A percentile compares a stretch with the other conserved stretches of the same genome.
These are phyloP conservation scores for Bradypus variegatus DNA, from an alignment of 2,797 vertebrate species.

Conservation along the genomic window DNA sequence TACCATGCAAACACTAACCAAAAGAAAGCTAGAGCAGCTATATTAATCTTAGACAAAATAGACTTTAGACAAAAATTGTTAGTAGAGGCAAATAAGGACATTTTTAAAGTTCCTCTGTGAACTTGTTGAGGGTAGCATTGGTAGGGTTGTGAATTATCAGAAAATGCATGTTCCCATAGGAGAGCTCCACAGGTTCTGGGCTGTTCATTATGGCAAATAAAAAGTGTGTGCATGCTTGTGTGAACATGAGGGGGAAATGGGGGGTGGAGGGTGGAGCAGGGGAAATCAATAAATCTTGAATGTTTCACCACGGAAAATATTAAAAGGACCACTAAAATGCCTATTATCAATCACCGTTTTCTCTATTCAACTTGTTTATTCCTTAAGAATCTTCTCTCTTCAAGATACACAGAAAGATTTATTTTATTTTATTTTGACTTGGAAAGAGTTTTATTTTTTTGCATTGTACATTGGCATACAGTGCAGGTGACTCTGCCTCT, in stretches of 20 bases:
- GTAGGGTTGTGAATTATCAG: conserved; percentile 99
- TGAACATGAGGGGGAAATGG: conserved; percentile 65
- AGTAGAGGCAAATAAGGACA: conserved; percentile 56
- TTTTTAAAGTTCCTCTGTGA: conserved; percentile 97
- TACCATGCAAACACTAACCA: no score
- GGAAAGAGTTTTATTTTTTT: no score
- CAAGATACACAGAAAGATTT: conserved; percentile 58
- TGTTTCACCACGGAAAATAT: conserved; percentile 69
- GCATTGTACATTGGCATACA: no score
- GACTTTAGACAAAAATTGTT: no score
- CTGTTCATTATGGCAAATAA: conserved; percentile 98
- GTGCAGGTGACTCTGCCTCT: no score
- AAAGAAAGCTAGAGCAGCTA: no score
- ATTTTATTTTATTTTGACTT: background rate
- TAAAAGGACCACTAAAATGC: conserved; percentile 75
- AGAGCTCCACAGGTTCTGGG: conserved; percentile 98
- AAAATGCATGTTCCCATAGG: conserved; percentile 94
- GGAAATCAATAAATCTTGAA: conserved; percentile 78
- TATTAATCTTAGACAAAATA: no score
- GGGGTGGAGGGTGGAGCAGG: conserved; percentile 46
- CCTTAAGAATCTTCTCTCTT: no score
- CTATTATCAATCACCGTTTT: conserved; percentile 60
- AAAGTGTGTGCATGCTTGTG: conserved; percentile 57
- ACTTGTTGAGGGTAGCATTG: conserved; percentile 96
- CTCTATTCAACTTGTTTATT: conserved; percentile 62